Evolutionary conservation across 2,888 invertebrate genomes (phyloP), one percentile per base, ranked within the genome.

Genomic region (Fragum fragum): DNA sequence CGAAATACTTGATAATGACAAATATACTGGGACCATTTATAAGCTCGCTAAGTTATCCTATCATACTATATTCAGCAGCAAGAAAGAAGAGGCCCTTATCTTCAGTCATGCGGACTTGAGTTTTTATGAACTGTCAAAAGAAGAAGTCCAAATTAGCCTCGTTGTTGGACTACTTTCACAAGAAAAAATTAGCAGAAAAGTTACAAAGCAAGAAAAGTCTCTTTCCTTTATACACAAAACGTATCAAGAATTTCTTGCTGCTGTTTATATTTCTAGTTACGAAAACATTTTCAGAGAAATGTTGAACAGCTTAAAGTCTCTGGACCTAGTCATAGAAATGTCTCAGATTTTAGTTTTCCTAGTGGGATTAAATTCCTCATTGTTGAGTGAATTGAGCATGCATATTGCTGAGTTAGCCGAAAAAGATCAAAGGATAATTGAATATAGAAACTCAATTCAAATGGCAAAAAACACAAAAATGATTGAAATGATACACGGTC

Each of bases 201-300:
- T 36, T 0, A 32, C 32, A 21, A n/a, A 23, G 32, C 36, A 32
- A 14, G n/a, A n/a, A 11, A 39, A 32, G 16, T 16, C 9, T 16
- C 21, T 74, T 0, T 53, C 52, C 1, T 74, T 66, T 55, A 7
- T 74, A 53, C 74, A 74, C 26, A 74, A 74, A 36, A 74, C 74
- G 14, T 63, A 66, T n/a, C 74, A 74, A 36, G 74, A 74, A 23
- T 68, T 66, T 26, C 36, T 74, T 36, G 74, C 74, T 1, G 74
- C 74, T 18, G 23, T 74, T 21, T 32, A 26, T 53, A 66, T 74
- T 14, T 36, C 61, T 5, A n/a, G 21, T n/a, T 9, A n/a, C 11
- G 14, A 61, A 16, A 32, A 3, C 3, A 18, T 32, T 0, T 32
- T n/a, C 1, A 3, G 3, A 0, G 11, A 29, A 0, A 16, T 32